Percentiles rank a stretch among this genome's conserved stretches.
Conservation (phyloP, 2,797 vertebrate genomes). For the Mormyrus hasselquistii region DNA sequence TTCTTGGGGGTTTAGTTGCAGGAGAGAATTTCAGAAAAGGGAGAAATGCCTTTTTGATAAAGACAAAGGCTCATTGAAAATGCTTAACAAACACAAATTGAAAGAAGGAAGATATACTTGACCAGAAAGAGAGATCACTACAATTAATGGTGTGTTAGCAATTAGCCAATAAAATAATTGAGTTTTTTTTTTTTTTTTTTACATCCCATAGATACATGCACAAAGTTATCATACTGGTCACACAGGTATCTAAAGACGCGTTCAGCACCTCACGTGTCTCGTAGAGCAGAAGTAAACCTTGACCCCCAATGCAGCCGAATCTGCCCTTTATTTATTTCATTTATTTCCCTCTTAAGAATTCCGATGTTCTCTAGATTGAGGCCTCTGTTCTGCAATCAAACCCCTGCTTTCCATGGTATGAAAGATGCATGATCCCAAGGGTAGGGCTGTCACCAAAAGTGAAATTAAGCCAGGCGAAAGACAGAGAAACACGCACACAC, state of each 20-base stretch:
- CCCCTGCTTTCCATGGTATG: constrained; percentile 45
- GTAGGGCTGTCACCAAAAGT: constrained; percentile 49
- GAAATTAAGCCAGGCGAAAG: constrained; percentile 45
- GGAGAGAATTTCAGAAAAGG: background rate
- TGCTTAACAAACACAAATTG: background rate
- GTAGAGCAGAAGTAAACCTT: background rate
- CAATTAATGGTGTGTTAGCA: background rate
- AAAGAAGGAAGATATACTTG: background rate
- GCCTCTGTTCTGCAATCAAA: constrained; percentile 34
- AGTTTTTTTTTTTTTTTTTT: background rate
- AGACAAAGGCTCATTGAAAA: background rate
- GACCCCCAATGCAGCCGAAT: constrained; percentile 12
- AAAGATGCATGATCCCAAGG: constrained; percentile 49
- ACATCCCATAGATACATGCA: background rate
- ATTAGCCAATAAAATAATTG: background rate
- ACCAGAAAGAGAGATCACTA: background rate
- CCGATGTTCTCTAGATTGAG: constrained; percentile 23
- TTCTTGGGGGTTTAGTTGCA: background rate
- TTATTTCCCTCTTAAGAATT: constrained; percentile 19
- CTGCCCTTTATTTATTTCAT: constrained; percentile 25
- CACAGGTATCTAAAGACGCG: background rate
- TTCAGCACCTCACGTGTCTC: background rate
- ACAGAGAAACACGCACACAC: constrained; percentile 21
- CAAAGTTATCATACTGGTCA: background rate
- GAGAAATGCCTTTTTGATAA: background rate